Evolutionary conservation across 2,888 invertebrate genomes (phyloP).

Genomic region (Synergus umbraculus): DNA sequence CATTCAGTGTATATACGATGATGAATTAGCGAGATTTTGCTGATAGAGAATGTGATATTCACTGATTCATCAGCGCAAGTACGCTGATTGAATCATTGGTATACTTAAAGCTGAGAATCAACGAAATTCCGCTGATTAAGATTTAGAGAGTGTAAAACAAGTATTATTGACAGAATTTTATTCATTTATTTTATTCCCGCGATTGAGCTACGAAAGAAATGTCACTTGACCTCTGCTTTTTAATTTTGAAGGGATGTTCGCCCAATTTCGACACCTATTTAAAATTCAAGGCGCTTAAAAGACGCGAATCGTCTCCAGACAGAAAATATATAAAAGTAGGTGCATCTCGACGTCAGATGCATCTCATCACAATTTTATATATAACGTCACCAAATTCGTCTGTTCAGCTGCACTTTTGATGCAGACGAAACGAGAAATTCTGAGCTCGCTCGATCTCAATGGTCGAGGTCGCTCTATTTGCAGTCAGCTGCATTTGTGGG

Average conservation of each 20-base stretch:
- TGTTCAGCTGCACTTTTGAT: conserved; percentile 13
- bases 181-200: too few species aligned
- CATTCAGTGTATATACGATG: too few species aligned
- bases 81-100: too few species aligned
- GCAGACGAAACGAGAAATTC: conserved; percentile 23
- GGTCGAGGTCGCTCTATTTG: conserved; percentile 35
- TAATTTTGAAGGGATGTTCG: not conserved
- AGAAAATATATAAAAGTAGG: conserved; percentile 32
- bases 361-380: conserved; percentile 26
- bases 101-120: too few species aligned
- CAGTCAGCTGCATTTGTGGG: conserved; percentile 8
- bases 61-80: too few species aligned
- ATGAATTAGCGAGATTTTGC: too few species aligned
- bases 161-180: too few species aligned
- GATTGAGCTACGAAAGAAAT: too few species aligned
- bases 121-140: too few species aligned
- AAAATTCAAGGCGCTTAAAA: conserved; percentile 22
- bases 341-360: conserved; percentile 24
- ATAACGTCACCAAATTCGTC: conserved; percentile 1
- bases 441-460: conserved; percentile 12
- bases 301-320: conserved; percentile 7
- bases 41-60: too few species aligned
- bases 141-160: too few species aligned
- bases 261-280: conserved; percentile 4
- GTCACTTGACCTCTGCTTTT: too few species aligned